A percentile compares a stretch with the other conserved stretches of the same genome.
Evolutionary conservation across 2,113 vertebrate species (phyloP).

Genomic region (Todiramphus saurophagus): DNA sequence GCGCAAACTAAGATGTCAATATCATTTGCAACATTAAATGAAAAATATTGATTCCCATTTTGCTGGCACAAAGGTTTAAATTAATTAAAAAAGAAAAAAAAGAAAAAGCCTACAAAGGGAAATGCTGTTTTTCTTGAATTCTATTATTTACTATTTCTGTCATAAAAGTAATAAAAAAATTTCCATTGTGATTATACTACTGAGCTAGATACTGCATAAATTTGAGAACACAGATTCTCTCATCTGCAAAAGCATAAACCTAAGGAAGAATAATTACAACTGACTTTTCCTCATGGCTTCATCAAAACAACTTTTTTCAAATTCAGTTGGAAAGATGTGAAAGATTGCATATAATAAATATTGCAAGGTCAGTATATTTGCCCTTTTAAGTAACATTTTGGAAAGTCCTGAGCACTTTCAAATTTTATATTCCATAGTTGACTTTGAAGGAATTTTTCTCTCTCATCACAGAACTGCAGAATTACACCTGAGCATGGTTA

Average conservation of each 20-base stretch:
- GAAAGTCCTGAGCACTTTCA: not conserved
- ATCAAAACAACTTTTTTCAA: not conserved
- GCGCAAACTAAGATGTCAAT: not conserved
- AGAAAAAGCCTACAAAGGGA: not conserved
- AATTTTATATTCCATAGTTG: too few relatives aligned
- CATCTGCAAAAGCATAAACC: not conserved
- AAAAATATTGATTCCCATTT: not conserved
- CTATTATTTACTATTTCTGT: not conserved
- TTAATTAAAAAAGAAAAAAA: fast-evolving
- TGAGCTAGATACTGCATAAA: not conserved
- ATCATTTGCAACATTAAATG: not conserved
- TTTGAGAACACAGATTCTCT: not conserved
- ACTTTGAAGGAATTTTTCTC: not conserved
- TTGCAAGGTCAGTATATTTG: not conserved
- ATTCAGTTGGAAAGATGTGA: not conserved
- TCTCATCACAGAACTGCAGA: not conserved
- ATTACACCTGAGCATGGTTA: not conserved
- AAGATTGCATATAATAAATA: not conserved
- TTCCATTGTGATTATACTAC: not conserved
- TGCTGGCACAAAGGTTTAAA: not conserved
- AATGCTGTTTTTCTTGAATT: not conserved
- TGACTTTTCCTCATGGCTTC: not conserved
- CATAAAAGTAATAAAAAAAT: not conserved
- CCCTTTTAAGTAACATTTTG: not conserved
- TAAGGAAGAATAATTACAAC: not conserved